Conservation (phyloP, 2,888 invertebrate species). For the Napeogenes sylphis region DNA sequence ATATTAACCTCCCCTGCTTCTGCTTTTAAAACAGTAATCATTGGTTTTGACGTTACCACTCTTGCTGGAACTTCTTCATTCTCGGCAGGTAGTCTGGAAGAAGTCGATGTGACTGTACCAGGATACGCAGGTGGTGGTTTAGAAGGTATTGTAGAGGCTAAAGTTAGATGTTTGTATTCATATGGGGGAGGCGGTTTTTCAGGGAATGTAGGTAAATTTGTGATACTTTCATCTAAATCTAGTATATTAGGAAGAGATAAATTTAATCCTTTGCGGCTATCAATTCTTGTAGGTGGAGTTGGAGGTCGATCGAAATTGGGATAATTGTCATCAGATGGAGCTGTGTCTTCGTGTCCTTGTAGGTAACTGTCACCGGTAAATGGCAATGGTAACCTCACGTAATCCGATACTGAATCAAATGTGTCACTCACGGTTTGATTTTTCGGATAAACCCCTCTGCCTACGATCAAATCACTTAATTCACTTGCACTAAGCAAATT, state of each 20-base stretch:
- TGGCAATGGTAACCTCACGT: slow-evolving; percentile 85
- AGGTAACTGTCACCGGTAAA: slow-evolving; percentile 78
- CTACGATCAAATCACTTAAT: slow-evolving; percentile 89
- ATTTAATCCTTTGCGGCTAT: slow-evolving; percentile 75
- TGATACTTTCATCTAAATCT: slow-evolving; percentile 52
- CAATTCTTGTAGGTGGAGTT: slow-evolving; percentile 83
- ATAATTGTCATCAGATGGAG: slow-evolving; percentile 77
- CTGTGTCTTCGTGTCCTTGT: slow-evolving; percentile 78
- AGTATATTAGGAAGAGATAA: slow-evolving; percentile 70
- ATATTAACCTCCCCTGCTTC: slow-evolving; percentile 83
- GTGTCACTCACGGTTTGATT: slow-evolving; percentile 88
- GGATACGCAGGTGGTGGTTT: slow-evolving; percentile 85
- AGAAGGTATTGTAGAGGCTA: slow-evolving; percentile 53
- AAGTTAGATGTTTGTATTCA: slow-evolving; percentile 80
- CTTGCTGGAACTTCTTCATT: slow-evolving; percentile 85
- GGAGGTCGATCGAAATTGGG: slow-evolving; percentile 78
- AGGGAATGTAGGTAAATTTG: slow-evolving; percentile 46
- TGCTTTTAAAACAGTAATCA: slow-evolving; percentile 86
- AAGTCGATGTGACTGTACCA: slow-evolving; percentile 46
- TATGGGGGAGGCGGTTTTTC: slow-evolving; percentile 84
- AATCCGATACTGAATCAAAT: slow-evolving; percentile 92
- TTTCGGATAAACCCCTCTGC: slow-evolving; percentile 84
- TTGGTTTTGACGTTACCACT: slow-evolving; percentile 86
- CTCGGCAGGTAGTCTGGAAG: slow-evolving; percentile 47
- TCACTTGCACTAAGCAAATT: slow-evolving; percentile 89